phyloP scores from a whole-genome alignment of 2,888 invertebrate genomes.

The Tholera decimalis region DNA sequence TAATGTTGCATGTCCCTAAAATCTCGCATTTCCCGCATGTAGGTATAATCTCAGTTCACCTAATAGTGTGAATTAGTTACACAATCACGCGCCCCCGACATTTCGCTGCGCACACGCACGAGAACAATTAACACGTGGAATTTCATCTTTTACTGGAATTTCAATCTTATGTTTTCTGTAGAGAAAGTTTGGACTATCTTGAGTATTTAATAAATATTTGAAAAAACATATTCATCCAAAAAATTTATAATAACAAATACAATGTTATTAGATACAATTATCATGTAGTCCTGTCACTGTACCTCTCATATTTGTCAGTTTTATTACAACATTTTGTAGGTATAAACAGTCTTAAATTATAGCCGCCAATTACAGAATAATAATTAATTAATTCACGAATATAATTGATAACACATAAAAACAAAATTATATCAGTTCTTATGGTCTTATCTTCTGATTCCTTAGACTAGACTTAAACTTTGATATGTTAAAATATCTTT shows the following conservation, averaged over 20 bases:
- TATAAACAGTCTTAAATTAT: no score
- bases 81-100: conserved; percentile 65
- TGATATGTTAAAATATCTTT: background rate
- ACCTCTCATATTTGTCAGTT: no score
- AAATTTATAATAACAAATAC: no score
- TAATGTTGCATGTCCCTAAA: background rate
- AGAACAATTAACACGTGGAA: conserved; percentile 67
- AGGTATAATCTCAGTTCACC: conserved; percentile 38
- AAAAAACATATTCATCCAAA: background rate
- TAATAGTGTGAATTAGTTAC: conserved; percentile 65
- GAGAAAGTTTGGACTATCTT: conserved; percentile 16
- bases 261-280: no score
- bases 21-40: conserved; percentile 11
- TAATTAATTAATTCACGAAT: no score
- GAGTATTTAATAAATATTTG: background rate
- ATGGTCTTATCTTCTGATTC: no score
- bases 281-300: no score
- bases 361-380: no score
- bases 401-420: no score
- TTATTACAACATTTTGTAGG: no score
- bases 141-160: conserved; percentile 51
- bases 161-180: conserved; percentile 14
- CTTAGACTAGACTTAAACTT: no score
- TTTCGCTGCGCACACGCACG: conserved; percentile 51
- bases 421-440: no score